Base-by-base conservation (phyloP, 2,888 invertebrate genomes). In the Pasiphila rectangulata region DNA sequence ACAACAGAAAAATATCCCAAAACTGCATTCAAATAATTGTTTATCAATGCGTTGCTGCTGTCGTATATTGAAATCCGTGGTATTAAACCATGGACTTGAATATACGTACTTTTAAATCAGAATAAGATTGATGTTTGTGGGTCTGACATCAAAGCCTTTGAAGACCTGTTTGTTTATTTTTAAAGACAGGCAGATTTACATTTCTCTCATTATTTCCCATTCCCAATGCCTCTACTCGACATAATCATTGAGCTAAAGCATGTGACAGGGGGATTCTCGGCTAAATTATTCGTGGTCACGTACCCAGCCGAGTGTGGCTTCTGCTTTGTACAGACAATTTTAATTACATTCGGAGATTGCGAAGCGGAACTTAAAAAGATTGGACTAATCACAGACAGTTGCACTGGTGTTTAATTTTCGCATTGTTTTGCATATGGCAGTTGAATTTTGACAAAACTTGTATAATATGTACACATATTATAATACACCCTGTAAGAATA, bases 201-300 rank as follows among this genome's bases (percentile, higher is more conserved):
- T 79, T 66, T 64, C 62, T 62, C 72, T 78, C 69, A 68, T 80
- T 78, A 74, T 72, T 73, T 67, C 63, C 60, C 57, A 56, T 64
- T 69, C 67, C 59, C 55, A 57, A 63, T 63, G 61, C 64, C 59
- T 51, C 64, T 67, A 63, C 57, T 59, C 45, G 51, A 54, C 59
- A 64, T 67, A 73, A 76, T 72, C 69, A 73, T 72, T 61, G 62
- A 68, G 69, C 74, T 75, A 80, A 74, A 78, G 74, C 69, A 62
- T 64, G 67, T 76, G 78, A 79, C 65, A 74, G 78, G 72, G 78
- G 78, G 78, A 77, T 68, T 75, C 71, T 75, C 75, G 61, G 64
- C 69, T 77, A 76, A 83, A 81, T 83, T 87, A 87, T 87, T 83
- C 86, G 66, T 55, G 67, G 79, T 72, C 87, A 87, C 86, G 87